Evolutionary conservation across 2,797 vertebrate species (phyloP), one percentile per base, ranked within the genome.

Genomic region (Cryptoblepharus egeriae): DNA sequence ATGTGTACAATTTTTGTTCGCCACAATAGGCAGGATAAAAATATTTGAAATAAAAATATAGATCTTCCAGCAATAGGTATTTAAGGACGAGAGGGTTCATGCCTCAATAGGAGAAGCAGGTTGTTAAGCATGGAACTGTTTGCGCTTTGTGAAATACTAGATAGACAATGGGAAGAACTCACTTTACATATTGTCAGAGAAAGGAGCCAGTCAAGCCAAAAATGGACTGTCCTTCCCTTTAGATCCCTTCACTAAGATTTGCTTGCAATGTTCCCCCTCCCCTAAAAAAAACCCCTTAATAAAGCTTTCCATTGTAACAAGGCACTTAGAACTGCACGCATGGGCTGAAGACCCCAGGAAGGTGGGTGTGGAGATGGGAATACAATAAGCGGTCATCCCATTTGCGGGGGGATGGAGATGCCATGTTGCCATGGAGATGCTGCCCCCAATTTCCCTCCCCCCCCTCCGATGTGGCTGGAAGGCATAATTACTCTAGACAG

Each of bases 221-320:
- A n/a, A 28, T 2, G 26, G 24, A 13, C 11, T 1, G 28, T 1
- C 13, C 3, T 15, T 9, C 45, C 7, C 8, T 0, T 6, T 12
- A 11, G 28, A 12, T 39, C 63, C 37, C 69, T 16, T 20, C 37
- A 30, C 58, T 30, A 12, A 32, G 11, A 20, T 8, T 37, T 5
- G 3, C n/a, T 13, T 58, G 18, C 10, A 74, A 28, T 4, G 1
- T 26, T 18, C n/a, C 18, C 73, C 13, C 24, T 12, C n/a, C 4
- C 1, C 13, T 11, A 74, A 26, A 37, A 57, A 57, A 35, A 26
- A 24, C 32, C 22, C 16, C n/a, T 3, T 28, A 22, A 30, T 26
- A 9, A 3, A 57, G 4, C 20, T 61, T 69, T 26, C 64, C 39
- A 71, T 83, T 45, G 75, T 57, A 61, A 69, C 65, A 12, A n/a